Evolutionary conservation across 2,113 vertebrate genomes (phyloP).

Genomic region (Cyrtonyx montezumae): DNA sequence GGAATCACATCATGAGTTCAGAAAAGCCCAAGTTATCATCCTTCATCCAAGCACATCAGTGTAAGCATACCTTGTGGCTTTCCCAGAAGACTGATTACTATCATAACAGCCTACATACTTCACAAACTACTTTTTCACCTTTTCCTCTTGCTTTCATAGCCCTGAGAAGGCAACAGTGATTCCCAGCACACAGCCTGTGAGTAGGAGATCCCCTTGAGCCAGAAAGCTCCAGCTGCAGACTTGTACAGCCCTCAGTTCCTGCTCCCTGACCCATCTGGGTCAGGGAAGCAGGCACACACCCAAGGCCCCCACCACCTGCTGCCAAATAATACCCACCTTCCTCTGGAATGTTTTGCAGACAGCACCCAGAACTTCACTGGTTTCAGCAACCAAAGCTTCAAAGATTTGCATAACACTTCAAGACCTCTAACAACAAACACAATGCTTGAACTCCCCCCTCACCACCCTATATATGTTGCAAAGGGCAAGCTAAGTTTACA

Average conservation of each 20-base stretch:
- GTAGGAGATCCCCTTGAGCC: neutral
- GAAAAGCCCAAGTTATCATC: too few relatives aligned
- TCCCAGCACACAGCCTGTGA: neutral
- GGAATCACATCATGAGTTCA: neutral
- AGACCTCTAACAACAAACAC: neutral
- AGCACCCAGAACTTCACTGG: neutral
- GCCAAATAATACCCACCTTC: neutral
- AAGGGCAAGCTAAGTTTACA: neutral
- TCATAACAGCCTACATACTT: neutral
- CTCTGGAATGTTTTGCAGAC: neutral
- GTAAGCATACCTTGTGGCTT: neutral
- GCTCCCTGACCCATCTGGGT: neutral
- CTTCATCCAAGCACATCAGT: neutral
- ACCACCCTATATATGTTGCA: neutral
- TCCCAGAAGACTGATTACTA: neutral
- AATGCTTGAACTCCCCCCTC: neutral
- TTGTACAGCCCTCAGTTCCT: neutral
- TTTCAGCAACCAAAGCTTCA: neutral
- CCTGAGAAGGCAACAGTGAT: neutral
- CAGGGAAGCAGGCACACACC: neutral
- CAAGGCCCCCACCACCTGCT: neutral
- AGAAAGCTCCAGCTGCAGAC: neutral
- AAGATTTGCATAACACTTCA: neutral
- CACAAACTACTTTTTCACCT: neutral
- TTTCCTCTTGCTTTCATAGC: neutral